phyloP scores from a whole-genome alignment of 2,797 vertebrate genomes.

The Sarcophilus harrisii region DNA sequence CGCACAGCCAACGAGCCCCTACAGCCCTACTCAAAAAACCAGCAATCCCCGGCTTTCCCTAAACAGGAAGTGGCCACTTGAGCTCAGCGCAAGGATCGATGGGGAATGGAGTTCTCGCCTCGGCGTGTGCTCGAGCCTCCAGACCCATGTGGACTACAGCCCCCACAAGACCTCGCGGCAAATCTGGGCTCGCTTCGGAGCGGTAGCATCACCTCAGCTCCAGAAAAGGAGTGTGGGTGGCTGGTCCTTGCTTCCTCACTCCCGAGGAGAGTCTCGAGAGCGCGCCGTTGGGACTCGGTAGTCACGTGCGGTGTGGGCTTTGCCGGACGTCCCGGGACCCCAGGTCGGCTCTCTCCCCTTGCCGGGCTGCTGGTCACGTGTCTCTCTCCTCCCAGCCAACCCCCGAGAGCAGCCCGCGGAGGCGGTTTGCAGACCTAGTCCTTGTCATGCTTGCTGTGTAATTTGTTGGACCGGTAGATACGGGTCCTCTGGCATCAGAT shows the following conservation, averaged over 20 bases:
- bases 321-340: not conserved
- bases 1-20: not conserved
- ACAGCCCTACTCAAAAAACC: not conserved
- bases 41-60: not conserved
- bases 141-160: conserved; percentile 58
- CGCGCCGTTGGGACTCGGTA: not conserved
- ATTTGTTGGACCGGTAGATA: not conserved
- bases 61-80: conserved; percentile 67
- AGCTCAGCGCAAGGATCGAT: conserved; percentile 56
- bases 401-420: not conserved
- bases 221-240: not conserved
- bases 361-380: not conserved
- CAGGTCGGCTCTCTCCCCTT: not conserved
- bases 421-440: not conserved
- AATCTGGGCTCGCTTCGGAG: rapidly evolving
- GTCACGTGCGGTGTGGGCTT: not conserved
- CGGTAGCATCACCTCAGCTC: not conserved
- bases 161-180: conserved; percentile 60
- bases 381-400: too few relatives aligned
- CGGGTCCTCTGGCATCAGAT: not conserved
- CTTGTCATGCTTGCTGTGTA: not conserved
- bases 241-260: rapidly evolving
- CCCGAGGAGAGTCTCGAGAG: rapidly evolving
- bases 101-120: conserved; percentile 64
- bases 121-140: not conserved